Evolutionary conservation across 2,888 invertebrate species (phyloP).

Genomic region (Malthinus seriepunctatus): DNA sequence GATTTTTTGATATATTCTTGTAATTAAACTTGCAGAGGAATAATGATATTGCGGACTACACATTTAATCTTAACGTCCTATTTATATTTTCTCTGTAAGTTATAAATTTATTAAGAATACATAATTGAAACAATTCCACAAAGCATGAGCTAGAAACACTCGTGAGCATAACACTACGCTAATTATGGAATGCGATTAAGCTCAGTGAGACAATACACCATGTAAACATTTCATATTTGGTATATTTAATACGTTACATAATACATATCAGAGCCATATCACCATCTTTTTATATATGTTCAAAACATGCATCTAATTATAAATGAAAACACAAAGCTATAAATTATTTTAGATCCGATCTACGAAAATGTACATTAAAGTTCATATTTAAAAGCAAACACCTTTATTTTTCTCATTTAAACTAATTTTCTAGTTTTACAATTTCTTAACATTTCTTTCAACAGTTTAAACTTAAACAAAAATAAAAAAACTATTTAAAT

Average conservation of each 20-base stretch:
- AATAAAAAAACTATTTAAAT: too few species aligned
- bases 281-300: conserved; percentile 37
- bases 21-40: conserved; percentile 18
- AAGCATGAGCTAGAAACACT: conserved; percentile 34
- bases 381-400: conserved; percentile 18
- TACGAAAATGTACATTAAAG: conserved; percentile 16
- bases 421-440: conserved; percentile 8
- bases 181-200: conserved; percentile 37
- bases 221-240: conserved; percentile 39
- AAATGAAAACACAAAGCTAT: conserved; percentile 45
- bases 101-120: conserved; percentile 15
- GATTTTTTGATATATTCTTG: conserved; percentile 21
- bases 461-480: background rate
- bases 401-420: conserved; percentile 10
- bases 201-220: conserved; percentile 37
- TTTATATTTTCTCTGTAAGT: too few species aligned
- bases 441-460: background rate
- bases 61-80: too few species aligned
- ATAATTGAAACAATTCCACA: conserved; percentile 23
- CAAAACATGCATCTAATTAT: conserved; percentile 47
- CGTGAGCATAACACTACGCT: conserved; percentile 34
- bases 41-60: conserved; percentile 3
- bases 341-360: conserved; percentile 36
- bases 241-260: conserved; percentile 46
- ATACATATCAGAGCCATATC: conserved; percentile 47